A percentile compares a stretch with the other conserved stretches of the same genome.
Evolutionary conservation across 1,140 invertebrate genomes (phyloP).

Genomic region (Scaptomyza montana): DNA sequence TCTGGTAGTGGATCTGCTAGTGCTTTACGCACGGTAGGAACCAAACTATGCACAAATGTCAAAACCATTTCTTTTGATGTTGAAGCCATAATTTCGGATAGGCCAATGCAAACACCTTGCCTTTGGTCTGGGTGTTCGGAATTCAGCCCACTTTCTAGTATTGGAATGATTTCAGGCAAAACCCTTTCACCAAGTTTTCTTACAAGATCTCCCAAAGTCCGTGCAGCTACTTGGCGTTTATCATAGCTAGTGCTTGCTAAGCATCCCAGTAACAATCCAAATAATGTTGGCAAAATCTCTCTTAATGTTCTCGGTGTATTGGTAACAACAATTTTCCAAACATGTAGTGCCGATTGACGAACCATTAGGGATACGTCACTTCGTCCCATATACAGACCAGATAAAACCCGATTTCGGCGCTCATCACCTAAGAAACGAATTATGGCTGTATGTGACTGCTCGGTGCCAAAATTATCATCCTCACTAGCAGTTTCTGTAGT

Average conservation of each 20-base stretch:
- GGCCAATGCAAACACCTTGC: constrained; percentile 98
- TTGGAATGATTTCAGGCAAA: constrained; percentile 98
- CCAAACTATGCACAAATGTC: constrained; percentile 96
- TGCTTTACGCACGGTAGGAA: constrained; percentile 98
- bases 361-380: constrained; percentile 99
- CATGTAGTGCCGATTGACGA: constrained; percentile 97
- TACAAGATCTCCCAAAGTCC: constrained; percentile 98
- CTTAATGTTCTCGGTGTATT: constrained; percentile 98
- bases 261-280: constrained; percentile 95
- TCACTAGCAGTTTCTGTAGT: constrained; percentile 98
- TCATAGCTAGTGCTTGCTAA: constrained; percentile 97
- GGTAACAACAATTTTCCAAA: constrained; percentile 99
- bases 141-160: constrained; percentile 96
- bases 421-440: constrained; percentile 94
- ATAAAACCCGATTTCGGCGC: constrained; percentile 95
- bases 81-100: constrained; percentile 99
- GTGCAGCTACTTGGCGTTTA: constrained; percentile 96
- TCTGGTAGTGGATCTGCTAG: constrained; percentile 96
- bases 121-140: constrained; percentile 96
- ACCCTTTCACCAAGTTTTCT: constrained; percentile 98
- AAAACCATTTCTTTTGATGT: constrained; percentile 97
- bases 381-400: constrained; percentile 98
- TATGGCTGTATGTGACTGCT: constrained; percentile 96
- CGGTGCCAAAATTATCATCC: constrained; percentile 99
- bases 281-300: constrained; percentile 98